A percentile compares a stretch with the other conserved stretches of the same genome.
These are phyloP conservation scores for Burhinus bistriatus DNA, from an alignment of 2,113 vertebrate genomes.

Conservation along the genomic window DNA sequence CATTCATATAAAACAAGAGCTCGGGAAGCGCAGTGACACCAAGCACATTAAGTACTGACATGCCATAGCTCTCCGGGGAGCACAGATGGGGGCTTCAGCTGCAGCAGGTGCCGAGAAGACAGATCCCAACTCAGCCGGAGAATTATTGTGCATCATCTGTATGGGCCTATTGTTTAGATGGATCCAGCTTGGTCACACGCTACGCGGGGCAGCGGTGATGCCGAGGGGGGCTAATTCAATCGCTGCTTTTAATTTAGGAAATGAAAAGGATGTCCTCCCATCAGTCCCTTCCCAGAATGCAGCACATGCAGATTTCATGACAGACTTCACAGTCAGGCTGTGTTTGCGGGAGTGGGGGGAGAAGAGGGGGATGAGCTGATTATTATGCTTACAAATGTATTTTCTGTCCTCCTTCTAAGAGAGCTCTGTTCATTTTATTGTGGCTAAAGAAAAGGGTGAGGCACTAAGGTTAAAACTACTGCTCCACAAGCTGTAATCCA, in stretches of 20 bases:
- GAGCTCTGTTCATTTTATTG: not conserved
- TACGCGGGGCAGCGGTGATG: not conserved
- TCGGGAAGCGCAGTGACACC: conserved; percentile 29
- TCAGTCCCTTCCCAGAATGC: not conserved
- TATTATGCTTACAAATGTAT: not conserved
- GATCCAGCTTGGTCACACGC: not conserved
- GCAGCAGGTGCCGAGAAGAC: conserved; percentile 56
- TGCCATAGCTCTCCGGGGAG: not conserved
- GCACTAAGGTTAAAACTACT: not conserved
- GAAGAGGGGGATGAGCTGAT: not conserved
- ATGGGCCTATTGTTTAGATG: conserved; percentile 42
- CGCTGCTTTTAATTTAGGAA: conserved; percentile 46
- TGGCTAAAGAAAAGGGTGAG: not conserved
- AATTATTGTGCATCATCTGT: conserved; percentile 52
- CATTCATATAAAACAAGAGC: not conserved
- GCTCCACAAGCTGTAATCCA: not conserved
- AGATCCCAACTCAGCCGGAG: conserved; percentile 33
- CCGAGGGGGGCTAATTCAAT: not conserved
- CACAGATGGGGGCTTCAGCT: conserved; percentile 65
- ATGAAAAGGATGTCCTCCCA: conserved; percentile 39
- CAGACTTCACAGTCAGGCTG: not conserved
- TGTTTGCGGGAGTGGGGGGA: not conserved
- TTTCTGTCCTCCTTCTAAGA: not conserved
- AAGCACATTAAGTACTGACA: conserved; percentile 20
- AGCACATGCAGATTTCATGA: not conserved